Conservation (phyloP, 30 jellyfish, hydroid and myxozoan genomes). For the Sanderia malayensis region DNA sequence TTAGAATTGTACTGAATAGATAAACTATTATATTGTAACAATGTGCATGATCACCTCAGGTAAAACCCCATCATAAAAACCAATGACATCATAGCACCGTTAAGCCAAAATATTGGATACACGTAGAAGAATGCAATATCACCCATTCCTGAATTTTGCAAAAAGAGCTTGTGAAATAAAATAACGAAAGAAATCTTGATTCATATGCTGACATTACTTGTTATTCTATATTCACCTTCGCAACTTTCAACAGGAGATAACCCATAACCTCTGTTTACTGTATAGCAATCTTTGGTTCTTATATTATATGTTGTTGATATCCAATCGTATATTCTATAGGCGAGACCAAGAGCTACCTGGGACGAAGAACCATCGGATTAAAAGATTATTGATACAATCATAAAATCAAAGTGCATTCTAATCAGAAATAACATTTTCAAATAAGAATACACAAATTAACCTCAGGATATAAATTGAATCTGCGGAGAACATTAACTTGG, state of each 20-base stretch:
- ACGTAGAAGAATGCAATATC: constrained; percentile 93
- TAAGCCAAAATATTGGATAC: constrained; percentile 85
- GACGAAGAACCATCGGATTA: not conserved
- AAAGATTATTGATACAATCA: not conserved
- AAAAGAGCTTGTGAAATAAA: no score
- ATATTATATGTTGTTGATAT: constrained; percentile 33
- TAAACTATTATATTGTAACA: no score
- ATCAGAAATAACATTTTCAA: no score
- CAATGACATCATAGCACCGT: constrained; percentile 78
- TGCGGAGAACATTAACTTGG: constrained; percentile 80
- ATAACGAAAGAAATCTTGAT: no score
- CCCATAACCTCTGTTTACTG: constrained; percentile 80
- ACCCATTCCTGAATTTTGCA: constrained; percentile 92
- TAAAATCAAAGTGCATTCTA: no score
- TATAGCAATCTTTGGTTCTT: constrained; percentile 63
- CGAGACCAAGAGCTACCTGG: constrained; percentile 83
- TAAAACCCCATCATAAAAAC: constrained; percentile 70
- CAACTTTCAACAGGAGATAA: constrained; percentile 91
- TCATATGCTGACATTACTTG: no score
- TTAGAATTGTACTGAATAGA: no score
- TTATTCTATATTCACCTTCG: constrained; percentile 65
- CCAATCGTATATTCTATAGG: constrained; percentile 66
- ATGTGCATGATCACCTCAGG: constrained; percentile 78
- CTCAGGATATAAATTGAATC: constrained; percentile 95
- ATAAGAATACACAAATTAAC: no score